phyloP scores from a whole-genome alignment of 2,113 vertebrate genomes.

The Elephantulus edwardii region DNA sequence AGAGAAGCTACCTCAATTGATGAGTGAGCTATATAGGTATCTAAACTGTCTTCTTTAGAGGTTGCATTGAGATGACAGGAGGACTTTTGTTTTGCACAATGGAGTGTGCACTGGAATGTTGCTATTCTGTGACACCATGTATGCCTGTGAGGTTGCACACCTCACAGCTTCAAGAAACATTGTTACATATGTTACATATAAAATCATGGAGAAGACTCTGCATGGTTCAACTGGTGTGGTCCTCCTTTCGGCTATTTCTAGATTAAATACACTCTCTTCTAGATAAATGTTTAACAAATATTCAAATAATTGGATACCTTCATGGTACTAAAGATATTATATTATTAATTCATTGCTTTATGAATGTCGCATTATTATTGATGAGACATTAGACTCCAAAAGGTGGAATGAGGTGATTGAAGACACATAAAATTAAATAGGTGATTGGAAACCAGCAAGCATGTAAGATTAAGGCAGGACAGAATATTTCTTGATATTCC shows the following conservation, averaged over 20 bases:
- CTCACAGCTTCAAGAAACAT: neutral
- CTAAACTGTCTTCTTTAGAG: neutral
- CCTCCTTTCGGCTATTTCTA: neutral
- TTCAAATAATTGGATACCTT: too few relatives aligned
- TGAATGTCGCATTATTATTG: neutral
- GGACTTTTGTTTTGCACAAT: neutral
- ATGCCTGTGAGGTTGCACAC: neutral
- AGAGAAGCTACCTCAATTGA: neutral
- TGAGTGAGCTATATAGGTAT: neutral
- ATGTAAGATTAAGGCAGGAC: neutral
- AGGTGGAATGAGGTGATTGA: neutral
- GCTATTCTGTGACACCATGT: fast-evolving
- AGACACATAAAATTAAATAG: neutral
- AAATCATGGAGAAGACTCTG: neutral
- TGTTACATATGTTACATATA: too few relatives aligned
- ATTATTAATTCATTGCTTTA: too few relatives aligned
- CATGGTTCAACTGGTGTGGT: neutral
- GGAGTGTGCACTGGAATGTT: neutral
- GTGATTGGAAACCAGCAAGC: neutral
- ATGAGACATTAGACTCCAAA: neutral
- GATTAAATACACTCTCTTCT: neutral
- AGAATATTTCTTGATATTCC: neutral
- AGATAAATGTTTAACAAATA: neutral
- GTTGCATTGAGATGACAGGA: too few relatives aligned
- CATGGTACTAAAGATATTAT: too few relatives aligned